phyloP scores from a whole-genome alignment of 2,888 invertebrate genomes.

The Polyommatus icarus region DNA sequence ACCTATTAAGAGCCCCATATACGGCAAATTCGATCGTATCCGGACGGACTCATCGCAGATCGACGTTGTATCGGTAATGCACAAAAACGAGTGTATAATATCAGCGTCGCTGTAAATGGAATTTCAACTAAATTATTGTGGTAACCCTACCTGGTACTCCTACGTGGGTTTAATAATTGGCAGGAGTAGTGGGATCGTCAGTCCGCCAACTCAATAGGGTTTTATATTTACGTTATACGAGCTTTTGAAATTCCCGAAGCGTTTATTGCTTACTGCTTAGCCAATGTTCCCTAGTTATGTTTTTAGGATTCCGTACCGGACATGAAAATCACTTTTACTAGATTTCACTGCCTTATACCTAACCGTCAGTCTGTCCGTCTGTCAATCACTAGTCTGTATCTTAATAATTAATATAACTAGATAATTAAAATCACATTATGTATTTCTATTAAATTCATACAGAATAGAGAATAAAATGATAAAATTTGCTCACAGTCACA shows the following conservation, averaged over 20 bases:
- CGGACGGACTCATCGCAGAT: too few species aligned
- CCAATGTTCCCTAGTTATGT: background rate
- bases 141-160: background rate
- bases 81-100: too few species aligned
- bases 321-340: too few species aligned
- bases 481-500: background rate
- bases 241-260: constrained; percentile 4
- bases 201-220: constrained; percentile 8
- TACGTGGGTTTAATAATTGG: background rate
- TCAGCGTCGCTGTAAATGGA: background rate
- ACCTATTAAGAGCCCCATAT: too few species aligned
- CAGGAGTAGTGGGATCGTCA: constrained; percentile 19
- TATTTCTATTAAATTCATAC: too few species aligned
- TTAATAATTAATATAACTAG: too few species aligned
- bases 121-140: background rate
- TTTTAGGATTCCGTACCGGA: background rate
- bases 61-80: too few species aligned
- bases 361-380: too few species aligned
- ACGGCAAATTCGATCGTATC: too few species aligned
- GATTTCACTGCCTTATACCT: too few species aligned
- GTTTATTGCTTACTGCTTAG: background rate
- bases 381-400: too few species aligned
- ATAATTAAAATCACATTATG: too few species aligned
- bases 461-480: background rate
- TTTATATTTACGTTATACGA: constrained; percentile 20